Evolutionary conservation across 35 echinoderm and acorn worm genomes (phyloP).

Genomic region (Apostichopus parvimensis): DNA sequence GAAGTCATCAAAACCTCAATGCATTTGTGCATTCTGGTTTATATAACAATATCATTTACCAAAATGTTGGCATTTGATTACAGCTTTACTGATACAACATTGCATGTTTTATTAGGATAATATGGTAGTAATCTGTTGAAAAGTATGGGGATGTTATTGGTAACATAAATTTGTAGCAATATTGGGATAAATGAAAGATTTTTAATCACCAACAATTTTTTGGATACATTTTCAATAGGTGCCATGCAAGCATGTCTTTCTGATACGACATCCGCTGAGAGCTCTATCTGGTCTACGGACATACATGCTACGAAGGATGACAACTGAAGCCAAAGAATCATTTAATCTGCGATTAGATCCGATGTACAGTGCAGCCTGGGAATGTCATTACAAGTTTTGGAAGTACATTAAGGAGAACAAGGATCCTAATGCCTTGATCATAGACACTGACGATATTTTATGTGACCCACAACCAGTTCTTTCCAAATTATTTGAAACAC

Average conservation of each 20-base stretch:
- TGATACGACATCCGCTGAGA: not conserved
- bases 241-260: slow-evolving; percentile 12
- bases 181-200: no score
- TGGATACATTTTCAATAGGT: not conserved
- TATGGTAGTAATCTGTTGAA: no score
- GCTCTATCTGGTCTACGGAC: not conserved
- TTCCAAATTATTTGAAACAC: slow-evolving; percentile 10
- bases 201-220: no score
- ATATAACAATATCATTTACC: no score
- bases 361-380: slow-evolving; percentile 4
- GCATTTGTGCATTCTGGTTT: no score
- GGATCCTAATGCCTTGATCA: not conserved
- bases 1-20: no score
- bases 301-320: not conserved
- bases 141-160: no score
- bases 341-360: not conserved
- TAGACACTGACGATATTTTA: slow-evolving; percentile 42
- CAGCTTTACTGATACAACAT: no score
- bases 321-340: not conserved
- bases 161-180: no score
- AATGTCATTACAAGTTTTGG: slow-evolving; percentile 34
- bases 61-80: no score
- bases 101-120: no score
- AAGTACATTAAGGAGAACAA: slow-evolving; percentile 24
- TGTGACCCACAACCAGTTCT: not conserved